Evolutionary conservation across 1,140 invertebrate genomes (phyloP).

Genomic region (Spodoptera litura): DNA sequence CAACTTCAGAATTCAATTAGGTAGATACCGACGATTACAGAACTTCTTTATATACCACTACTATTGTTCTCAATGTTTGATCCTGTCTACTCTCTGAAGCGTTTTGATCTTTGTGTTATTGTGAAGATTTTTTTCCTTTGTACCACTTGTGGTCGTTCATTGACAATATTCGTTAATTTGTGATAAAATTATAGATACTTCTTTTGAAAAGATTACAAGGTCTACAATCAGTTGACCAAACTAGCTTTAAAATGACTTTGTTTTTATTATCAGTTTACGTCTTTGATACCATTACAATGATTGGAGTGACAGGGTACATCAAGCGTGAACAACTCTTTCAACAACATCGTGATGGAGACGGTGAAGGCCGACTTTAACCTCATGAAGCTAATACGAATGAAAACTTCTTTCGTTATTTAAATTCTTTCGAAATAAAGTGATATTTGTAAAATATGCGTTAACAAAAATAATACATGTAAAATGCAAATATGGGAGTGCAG

Average conservation of each 20-base stretch:
- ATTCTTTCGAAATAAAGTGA: constrained; percentile 11
- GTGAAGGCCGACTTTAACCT: background rate
- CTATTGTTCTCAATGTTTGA: constrained; percentile 31
- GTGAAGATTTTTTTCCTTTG: too few species aligned
- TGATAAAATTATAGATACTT: too few species aligned
- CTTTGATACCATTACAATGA: too few species aligned
- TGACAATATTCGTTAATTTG: too few species aligned
- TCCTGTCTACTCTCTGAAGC: background rate
- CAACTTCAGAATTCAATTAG: constrained; percentile 58
- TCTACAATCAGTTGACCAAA: too few species aligned
- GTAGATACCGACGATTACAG: constrained; percentile 43
- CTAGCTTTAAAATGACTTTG: too few species aligned
- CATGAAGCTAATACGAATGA: background rate
- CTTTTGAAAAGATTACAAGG: too few species aligned
- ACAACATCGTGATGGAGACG: background rate
- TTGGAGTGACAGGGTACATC: too few species aligned
- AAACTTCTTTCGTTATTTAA: background rate
- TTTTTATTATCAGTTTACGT: too few species aligned
- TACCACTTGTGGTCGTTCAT: too few species aligned
- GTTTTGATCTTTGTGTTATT: background rate
- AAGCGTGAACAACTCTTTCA: too few species aligned
- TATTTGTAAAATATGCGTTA: constrained; percentile 26
- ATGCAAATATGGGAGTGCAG: constrained; percentile 70
- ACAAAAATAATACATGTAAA: constrained; percentile 59
- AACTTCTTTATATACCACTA: constrained; percentile 28